Conservation (phyloP, 2,797 vertebrate species). For the Parambassis ranga region DNA sequence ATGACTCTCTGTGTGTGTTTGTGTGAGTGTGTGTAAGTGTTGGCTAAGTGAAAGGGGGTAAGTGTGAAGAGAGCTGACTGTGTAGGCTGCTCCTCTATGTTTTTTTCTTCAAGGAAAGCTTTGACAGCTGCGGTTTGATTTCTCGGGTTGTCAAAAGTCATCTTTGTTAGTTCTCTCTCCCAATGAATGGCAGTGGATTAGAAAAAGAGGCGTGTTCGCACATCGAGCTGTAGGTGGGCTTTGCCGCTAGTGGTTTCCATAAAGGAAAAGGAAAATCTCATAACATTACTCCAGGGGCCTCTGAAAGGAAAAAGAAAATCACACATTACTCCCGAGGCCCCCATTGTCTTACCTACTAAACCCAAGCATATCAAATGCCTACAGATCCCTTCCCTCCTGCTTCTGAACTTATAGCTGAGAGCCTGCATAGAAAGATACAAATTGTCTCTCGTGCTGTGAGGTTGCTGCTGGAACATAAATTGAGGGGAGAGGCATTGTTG, state of each 20-base stretch:
- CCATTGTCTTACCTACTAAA: constrained; percentile 74
- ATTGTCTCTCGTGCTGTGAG: constrained; percentile 74
- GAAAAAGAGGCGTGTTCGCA: constrained; percentile 70
- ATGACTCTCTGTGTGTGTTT: constrained; percentile 24
- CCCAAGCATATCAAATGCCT: constrained; percentile 78
- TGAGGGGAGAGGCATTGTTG: constrained; percentile 76
- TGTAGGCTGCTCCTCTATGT: constrained; percentile 63
- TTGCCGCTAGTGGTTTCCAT: constrained; percentile 69
- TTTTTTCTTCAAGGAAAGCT: constrained; percentile 62
- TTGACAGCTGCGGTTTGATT: constrained; percentile 77
- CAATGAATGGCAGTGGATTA: constrained; percentile 74
- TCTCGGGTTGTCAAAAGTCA: constrained; percentile 79
- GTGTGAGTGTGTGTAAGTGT: constrained; percentile 23
- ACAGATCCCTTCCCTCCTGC: constrained; percentile 66
- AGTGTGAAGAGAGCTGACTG: constrained; percentile 73
- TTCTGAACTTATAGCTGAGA: constrained; percentile 67
- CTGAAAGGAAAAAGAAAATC: constrained; percentile 66
- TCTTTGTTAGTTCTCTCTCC: constrained; percentile 73
- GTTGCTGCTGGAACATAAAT: constrained; percentile 80
- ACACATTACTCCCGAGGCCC: constrained; percentile 68
- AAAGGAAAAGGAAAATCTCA: constrained; percentile 64
- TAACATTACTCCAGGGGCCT: constrained; percentile 72
- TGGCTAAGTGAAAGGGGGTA: constrained; percentile 57
- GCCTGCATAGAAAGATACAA: constrained; percentile 82
- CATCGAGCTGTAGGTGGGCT: constrained; percentile 78